These are phyloP conservation scores for Cercocebus atys DNA, from an alignment of 2,113 vertebrate genomes.

Conservation along the genomic window DNA sequence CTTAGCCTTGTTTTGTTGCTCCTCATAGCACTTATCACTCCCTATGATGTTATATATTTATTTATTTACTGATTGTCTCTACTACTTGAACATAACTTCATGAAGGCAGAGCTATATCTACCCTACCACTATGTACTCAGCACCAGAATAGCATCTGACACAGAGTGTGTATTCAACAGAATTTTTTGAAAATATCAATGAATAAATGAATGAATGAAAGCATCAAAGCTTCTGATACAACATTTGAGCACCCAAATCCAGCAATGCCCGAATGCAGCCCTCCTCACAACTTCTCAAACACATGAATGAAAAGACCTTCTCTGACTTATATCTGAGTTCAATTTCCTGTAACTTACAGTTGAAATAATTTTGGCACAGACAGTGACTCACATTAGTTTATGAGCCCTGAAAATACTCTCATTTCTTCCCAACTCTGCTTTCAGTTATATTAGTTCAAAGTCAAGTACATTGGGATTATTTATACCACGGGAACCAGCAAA, in stretches of 20 bases:
- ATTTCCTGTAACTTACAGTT: neutral
- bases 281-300: neutral
- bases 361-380: neutral
- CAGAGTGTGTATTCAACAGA: neutral
- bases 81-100: neutral
- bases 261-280: neutral
- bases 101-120: neutral
- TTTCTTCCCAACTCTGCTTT: neutral
- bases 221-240: neutral
- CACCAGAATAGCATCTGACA: neutral
- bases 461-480: neutral
- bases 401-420: neutral
- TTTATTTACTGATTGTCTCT: neutral
- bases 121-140: neutral
- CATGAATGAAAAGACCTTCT: neutral
- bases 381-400: neutral
- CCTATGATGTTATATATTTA: neutral
- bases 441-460: neutral
- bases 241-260: neutral
- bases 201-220: neutral
- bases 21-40: neutral
- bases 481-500: neutral
- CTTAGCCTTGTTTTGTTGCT: neutral
- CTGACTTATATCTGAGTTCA: neutral
- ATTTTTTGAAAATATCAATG: neutral